Conservation (phyloP, 2,113 vertebrate species). For the Heterotilapia buettikoferi region DNA sequence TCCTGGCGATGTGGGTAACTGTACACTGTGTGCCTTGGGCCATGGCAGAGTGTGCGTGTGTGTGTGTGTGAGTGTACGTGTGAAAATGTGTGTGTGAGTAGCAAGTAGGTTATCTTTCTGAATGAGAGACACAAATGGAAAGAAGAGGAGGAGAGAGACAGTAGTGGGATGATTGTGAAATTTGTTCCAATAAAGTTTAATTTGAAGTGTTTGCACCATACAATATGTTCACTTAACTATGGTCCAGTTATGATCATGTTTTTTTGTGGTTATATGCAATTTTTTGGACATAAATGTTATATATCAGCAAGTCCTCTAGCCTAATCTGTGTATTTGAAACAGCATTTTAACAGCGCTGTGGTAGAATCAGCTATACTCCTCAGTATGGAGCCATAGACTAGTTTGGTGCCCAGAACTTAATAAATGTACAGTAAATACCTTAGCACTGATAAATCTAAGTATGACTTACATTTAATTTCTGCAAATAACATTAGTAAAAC, state of each 20-base stretch:
- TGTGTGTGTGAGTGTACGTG: background rate
- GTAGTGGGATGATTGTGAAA: background rate
- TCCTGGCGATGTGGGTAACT: conserved; percentile 67
- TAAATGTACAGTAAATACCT: background rate
- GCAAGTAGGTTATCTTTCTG: background rate
- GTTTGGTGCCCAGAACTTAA: background rate
- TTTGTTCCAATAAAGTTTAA: background rate
- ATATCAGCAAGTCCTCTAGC: background rate
- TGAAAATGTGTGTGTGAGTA: background rate
- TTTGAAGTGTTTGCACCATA: background rate
- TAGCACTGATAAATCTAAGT: background rate
- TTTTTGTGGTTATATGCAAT: background rate
- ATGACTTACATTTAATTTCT: background rate
- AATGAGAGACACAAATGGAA: conserved; percentile 17
- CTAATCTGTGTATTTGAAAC: background rate
- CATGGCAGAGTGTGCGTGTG: background rate
- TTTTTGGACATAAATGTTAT: background rate
- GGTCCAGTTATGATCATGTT: background rate
- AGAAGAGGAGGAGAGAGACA: background rate
- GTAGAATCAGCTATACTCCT: background rate
- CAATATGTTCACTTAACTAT: background rate
- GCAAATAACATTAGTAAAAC: background rate
- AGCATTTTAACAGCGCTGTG: background rate
- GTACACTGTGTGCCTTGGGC: conserved; percentile 59
- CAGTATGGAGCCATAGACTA: background rate